Conservation (phyloP, 2,888 invertebrate genomes). For the Ditula angustiorana region DNA sequence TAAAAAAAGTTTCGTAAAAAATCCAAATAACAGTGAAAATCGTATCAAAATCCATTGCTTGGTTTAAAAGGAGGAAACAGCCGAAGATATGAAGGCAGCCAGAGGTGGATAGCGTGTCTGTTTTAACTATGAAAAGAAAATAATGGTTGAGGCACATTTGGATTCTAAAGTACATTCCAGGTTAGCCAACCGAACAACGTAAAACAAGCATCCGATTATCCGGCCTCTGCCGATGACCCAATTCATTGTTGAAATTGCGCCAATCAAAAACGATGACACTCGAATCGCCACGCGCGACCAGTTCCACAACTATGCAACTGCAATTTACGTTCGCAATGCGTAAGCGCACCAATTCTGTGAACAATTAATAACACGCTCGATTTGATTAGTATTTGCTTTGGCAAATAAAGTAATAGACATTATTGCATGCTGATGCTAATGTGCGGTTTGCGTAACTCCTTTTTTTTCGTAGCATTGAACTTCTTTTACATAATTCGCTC, state of each 20-base stretch:
- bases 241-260: neutral
- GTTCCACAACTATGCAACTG: conserved; percentile 11
- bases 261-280: conserved; percentile 10
- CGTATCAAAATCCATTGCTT: too few species aligned
- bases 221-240: neutral
- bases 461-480: conserved; percentile 37
- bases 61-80: too few species aligned
- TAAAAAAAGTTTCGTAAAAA: too few species aligned
- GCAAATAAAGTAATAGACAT: conserved; percentile 44
- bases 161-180: too few species aligned
- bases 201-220: too few species aligned
- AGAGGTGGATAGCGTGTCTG: too few species aligned
- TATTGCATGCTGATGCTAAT: conserved; percentile 25
- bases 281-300: conserved; percentile 38
- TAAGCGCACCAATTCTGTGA: conserved; percentile 45
- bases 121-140: too few species aligned
- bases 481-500: conserved; percentile 14
- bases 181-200: too few species aligned
- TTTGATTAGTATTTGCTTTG: conserved; percentile 52
- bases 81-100: too few species aligned
- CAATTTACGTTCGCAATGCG: conserved; percentile 41
- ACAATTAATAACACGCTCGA: conserved; percentile 58
- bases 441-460: conserved; percentile 7
- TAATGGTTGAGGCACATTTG: too few species aligned
- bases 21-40: too few species aligned